Evolutionary conservation across 2,888 invertebrate genomes (phyloP).

Genomic region (Galerucella calmariensis): DNA sequence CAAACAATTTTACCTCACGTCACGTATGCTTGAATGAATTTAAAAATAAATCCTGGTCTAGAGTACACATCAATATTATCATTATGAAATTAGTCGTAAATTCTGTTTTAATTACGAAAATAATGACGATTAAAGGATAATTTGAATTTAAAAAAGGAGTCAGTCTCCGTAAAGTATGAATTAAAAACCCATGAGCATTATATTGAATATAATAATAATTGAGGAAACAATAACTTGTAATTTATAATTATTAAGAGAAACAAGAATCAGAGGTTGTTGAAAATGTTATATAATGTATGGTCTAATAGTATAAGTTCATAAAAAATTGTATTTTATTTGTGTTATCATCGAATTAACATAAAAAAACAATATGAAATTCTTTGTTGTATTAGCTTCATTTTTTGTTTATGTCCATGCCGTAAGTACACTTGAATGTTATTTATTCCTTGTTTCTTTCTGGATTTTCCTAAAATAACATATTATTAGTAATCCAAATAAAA

Average conservation of each 20-base stretch:
- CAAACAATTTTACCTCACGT: too few species aligned
- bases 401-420: slow-evolving; percentile 20
- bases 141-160: slow-evolving; percentile 14
- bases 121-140: background rate
- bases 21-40: too few species aligned
- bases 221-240: slow-evolving; percentile 22
- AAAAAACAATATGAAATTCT: slow-evolving; percentile 21
- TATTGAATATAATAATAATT: slow-evolving; percentile 16
- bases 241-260: slow-evolving; percentile 22
- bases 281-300: slow-evolving; percentile 20
- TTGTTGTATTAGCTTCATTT: slow-evolving; percentile 18
- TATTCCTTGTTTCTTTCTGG: background rate
- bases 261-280: background rate
- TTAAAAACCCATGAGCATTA: slow-evolving; percentile 28
- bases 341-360: background rate
- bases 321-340: background rate
- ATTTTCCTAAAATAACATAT: too few species aligned
- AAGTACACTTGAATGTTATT: slow-evolving; percentile 9
- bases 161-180: slow-evolving; percentile 26
- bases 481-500: too few species aligned
- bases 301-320: background rate
- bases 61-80: background rate
- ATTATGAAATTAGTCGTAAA: background rate
- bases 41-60: background rate
- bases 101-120: background rate